Conservation (phyloP, 2,888 invertebrate genomes). For the Drosophila kuntzei region DNA sequence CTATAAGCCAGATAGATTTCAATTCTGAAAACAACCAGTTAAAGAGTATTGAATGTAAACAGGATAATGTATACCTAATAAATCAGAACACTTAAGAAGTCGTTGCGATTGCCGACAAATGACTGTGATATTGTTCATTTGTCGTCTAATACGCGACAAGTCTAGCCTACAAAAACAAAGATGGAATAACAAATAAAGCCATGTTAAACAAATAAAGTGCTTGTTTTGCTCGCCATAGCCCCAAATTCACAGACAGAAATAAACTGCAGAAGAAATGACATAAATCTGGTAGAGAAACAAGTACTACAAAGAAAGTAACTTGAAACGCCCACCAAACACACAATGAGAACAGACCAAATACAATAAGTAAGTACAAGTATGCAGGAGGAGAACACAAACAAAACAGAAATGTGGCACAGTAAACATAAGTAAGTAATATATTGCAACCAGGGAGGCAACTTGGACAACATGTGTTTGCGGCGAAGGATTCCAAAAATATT, state of each 20-base stretch:
- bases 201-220: slow-evolving; percentile 71
- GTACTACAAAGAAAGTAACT: slow-evolving; percentile 58
- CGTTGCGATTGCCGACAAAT: slow-evolving; percentile 1
- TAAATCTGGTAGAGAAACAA: slow-evolving; percentile 67
- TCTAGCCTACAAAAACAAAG: background rate
- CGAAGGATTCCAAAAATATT: slow-evolving; percentile 2
- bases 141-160: slow-evolving; percentile 52
- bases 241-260: slow-evolving; percentile 42
- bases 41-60: background rate
- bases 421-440: slow-evolving; percentile 67
- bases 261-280: slow-evolving; percentile 63
- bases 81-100: slow-evolving; percentile 26
- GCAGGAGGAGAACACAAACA: slow-evolving; percentile 2
- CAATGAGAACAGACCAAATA: slow-evolving; percentile 25
- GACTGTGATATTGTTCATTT: slow-evolving; percentile 36
- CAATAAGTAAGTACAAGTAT: slow-evolving; percentile 13
- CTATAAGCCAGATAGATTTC: background rate
- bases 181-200: slow-evolving; percentile 41
- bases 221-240: slow-evolving; percentile 48
- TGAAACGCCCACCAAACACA: slow-evolving; percentile 55
- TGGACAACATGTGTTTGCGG: slow-evolving; percentile 44
- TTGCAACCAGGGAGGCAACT: slow-evolving; percentile 32
- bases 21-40: background rate
- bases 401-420: slow-evolving; percentile 54
- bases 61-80: slow-evolving; percentile 18